phyloP scores from a whole-genome alignment of 2,113 vertebrate genomes.

The Xenotilapia caudafasciata region DNA sequence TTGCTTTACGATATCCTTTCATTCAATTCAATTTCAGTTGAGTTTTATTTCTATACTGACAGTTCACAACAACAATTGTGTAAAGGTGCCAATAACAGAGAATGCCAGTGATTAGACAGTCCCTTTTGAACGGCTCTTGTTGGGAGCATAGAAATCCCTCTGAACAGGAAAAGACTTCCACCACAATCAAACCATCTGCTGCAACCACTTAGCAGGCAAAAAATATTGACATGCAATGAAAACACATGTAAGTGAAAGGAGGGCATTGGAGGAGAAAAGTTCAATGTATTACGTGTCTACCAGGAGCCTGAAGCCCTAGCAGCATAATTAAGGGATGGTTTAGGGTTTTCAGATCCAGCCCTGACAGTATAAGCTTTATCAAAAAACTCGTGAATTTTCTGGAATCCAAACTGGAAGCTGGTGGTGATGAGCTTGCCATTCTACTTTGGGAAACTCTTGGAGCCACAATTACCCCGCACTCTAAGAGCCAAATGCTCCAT shows the following conservation, averaged over 20 bases:
- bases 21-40: background rate
- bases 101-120: background rate
- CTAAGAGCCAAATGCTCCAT: background rate
- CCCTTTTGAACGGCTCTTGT: background rate
- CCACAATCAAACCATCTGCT: background rate
- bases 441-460: background rate
- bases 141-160: background rate
- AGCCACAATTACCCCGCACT: background rate
- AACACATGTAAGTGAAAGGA: background rate
- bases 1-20: background rate
- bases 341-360: background rate
- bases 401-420: background rate
- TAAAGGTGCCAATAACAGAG: background rate
- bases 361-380: background rate
- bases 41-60: background rate
- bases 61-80: background rate
- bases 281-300: background rate
- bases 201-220: background rate
- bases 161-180: background rate
- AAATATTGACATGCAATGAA: background rate
- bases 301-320: background rate
- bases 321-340: background rate
- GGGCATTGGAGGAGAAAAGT: background rate
- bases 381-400: background rate
- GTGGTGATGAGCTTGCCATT: background rate